Base-by-base conservation (phyloP, 2,797 vertebrate species). In the Poeciliopsis turneri region DNA sequence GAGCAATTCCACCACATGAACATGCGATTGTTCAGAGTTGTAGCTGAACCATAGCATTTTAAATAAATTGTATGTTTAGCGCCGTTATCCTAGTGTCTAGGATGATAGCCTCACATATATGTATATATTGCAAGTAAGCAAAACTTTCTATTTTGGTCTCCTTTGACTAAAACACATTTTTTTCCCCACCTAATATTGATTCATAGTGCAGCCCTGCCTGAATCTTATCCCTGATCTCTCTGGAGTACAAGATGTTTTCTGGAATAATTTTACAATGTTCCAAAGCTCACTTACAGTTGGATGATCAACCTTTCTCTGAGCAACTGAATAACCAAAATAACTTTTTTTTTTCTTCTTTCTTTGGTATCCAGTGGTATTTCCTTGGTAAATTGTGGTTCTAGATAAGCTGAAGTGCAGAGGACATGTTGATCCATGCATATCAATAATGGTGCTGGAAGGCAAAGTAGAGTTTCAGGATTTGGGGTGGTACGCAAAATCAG, bases 271-370 rank as follows among this genome's bases (percentile, higher is more conserved):
- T 43, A 11, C 23, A 43, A 69, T 0, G 5, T 59, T 71, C 61
- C 49, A 71, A 28, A 72, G 69, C 15, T 18, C 53, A 73, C 46
- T 25, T 28, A 78, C 6, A n/a, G 30, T 81, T 68, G n/a, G 28
- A 30, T 28, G 57, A 30, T 15, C 25, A 82, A 77, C 74, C 46
- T 12, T 7, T 28, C 6, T 41, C 4, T 9, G 76, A 71, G 43
- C 46, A 36, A 41, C 45, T 45, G 7, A 66, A 41, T 51, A n/a
- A 74, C 41, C 33, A 47, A 61, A 45, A n/a, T 45, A 70, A 39
- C 3, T 4, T 10, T 1, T 64, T 66, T 30, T 15, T 30, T 15
- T 12, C 33, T 43, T 33, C 15, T 41, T 43, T 41, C 7, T 0
- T 25, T 49, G 20, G 7, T 1, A 47, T 51, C 70, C 9, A 5